These are phyloP conservation scores for Pelusios castaneus DNA, from an alignment of 2,113 vertebrate genomes.

Conservation along the genomic window DNA sequence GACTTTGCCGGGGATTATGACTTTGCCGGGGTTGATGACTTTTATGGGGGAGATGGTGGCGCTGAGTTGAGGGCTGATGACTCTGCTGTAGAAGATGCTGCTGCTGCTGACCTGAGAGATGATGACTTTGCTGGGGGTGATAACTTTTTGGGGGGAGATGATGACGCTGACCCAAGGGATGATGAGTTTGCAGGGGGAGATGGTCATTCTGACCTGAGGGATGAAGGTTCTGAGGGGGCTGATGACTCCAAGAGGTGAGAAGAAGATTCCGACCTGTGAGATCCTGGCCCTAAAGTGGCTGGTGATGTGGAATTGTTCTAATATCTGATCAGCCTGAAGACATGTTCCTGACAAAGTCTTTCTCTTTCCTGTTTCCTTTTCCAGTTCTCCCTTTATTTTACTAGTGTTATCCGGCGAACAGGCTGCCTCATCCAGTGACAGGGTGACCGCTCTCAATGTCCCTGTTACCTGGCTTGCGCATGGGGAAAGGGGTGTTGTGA, in stretches of 20 bases:
- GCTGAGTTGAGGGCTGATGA: rapidly evolving
- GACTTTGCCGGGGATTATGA: neutral
- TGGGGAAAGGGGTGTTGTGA: neutral
- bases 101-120: rapidly evolving
- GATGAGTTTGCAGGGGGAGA: neutral
- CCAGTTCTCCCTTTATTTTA: neutral
- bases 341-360: neutral
- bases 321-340: neutral
- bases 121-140: rapidly evolving
- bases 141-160: too few species aligned
- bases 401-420: neutral
- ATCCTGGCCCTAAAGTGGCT: too few species aligned
- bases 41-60: rapidly evolving
- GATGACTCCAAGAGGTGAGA: rapidly evolving
- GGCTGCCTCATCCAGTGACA: neutral
- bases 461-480: neutral
- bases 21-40: rapidly evolving
- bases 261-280: too few species aligned
- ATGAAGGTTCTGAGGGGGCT: neutral
- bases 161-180: rapidly evolving
- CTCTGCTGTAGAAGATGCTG: rapidly evolving
- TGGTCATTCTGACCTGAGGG: rapidly evolving
- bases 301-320: neutral
- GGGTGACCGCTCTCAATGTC: neutral
- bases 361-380: neutral